Evolutionary conservation across 2,113 vertebrate species (phyloP), one percentile per base, ranked within the genome.

Genomic region (Callipepla californica): DNA sequence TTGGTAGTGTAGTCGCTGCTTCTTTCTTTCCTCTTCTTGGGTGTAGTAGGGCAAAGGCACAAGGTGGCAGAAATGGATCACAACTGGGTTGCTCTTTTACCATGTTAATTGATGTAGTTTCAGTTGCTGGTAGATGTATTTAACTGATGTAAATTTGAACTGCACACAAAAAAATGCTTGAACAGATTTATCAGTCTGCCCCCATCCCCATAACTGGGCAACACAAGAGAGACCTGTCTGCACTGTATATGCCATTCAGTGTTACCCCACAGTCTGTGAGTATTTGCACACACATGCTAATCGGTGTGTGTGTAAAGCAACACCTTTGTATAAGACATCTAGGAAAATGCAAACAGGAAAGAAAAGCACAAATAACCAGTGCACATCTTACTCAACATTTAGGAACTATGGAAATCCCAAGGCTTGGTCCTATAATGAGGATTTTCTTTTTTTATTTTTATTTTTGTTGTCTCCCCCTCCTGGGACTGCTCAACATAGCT

Each of bases 251-350:
- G 34, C 53, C 6, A 1, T 65, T 69, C 61, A 26, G 9, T 61
- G 28, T 50, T 59, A 16, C 4, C 28, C 15, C 7, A 50, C 26
- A 45, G 26, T 22, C 9, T 38, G 45, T 0, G 0, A 36, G 11
- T 53, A 18, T 57, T 8, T 47, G 50, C 26, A 21, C 22, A 16
- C 30, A 47, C 53, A 30, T 12, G 13, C n/a, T 5, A 36, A 25
- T 38, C 55, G 20, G 17, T 8, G 8, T 34, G 40, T 48, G 22
- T 51, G 16, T 28, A 59, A 38, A 50, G 26, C 47, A 77, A 61
- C 7, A 18, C 50, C 18, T 77, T 25, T 18, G 4, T 80, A 18
- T 12, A 55, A 47, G 62, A 47, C 48, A 22, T 50, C 45, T 59
- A n/a, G 45, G 45, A 45, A 85, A 50, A 59, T 18, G 10, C 42